These are phyloP conservation scores for Calameuta pallipes DNA, from an alignment of 2,888 invertebrate genomes.

Conservation along the genomic window DNA sequence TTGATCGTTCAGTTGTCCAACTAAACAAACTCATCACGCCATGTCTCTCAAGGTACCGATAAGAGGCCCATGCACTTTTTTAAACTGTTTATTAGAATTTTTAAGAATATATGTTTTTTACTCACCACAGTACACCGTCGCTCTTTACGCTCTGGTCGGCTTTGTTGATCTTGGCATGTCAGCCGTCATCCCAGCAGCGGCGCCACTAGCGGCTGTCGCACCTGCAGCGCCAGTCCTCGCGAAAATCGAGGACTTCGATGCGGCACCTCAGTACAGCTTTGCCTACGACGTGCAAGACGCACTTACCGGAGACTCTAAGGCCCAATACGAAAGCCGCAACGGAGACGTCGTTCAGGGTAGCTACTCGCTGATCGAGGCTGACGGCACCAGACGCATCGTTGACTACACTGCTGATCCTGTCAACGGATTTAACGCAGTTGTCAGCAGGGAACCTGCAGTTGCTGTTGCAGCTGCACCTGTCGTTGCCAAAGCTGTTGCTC, in stretches of 20 bases:
- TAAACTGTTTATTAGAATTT: constrained; percentile 64
- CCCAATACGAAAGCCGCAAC: constrained; percentile 28
- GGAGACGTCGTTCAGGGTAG: constrained; percentile 22
- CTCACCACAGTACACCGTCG: constrained; percentile 30
- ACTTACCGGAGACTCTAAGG: constrained; percentile 35
- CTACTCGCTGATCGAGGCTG: constrained; percentile 18
- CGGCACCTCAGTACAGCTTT: constrained; percentile 40
- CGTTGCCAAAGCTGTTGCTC: neutral
- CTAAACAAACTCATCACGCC: constrained; percentile 9
- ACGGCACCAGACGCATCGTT: constrained; percentile 17
- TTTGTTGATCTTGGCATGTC: neutral
- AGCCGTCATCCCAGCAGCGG: constrained; percentile 35
- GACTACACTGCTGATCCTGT: constrained; percentile 32
- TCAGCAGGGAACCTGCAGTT: constrained; percentile 55
- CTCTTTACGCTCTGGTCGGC: constrained; percentile 20
- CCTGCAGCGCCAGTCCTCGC: constrained; percentile 33
- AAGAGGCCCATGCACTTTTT: constrained; percentile 50
- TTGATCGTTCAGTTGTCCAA: constrained; percentile 32
- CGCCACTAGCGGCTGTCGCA: constrained; percentile 17
- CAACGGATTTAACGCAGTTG: constrained; percentile 59
- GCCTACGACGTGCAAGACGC: constrained; percentile 39
- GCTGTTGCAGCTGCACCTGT: constrained; percentile 4
- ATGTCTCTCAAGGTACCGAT: constrained; percentile 59
- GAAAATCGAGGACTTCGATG: constrained; percentile 35
- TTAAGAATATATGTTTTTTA: constrained; percentile 55